Evolutionary conservation across 1,140 invertebrate species (phyloP).

Genomic region (Scaptomyza hsui): DNA sequence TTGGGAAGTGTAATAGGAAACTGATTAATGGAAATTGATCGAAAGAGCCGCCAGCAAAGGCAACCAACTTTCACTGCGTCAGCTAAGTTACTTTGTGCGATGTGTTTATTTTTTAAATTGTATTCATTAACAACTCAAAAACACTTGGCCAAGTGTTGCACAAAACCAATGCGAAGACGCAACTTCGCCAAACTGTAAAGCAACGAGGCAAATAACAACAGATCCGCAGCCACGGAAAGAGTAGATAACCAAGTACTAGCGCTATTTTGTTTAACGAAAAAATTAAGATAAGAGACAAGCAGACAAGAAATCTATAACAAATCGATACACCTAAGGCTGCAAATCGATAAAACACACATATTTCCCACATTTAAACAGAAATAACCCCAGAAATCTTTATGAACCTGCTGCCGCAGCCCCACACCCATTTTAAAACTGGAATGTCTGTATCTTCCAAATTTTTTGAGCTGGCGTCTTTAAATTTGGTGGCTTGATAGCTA

Average conservation of each 20-base stretch:
- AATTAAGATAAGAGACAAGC: slow-evolving; percentile 16
- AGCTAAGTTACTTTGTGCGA: background rate
- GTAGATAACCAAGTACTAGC: slow-evolving; percentile 41
- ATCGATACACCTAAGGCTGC: too few species aligned
- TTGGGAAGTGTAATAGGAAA: slow-evolving; percentile 43
- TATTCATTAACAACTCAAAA: slow-evolving; percentile 63
- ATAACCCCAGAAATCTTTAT: too few species aligned
- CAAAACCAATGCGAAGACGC: slow-evolving; percentile 37
- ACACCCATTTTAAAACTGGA: too few species aligned
- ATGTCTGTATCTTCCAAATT: too few species aligned
- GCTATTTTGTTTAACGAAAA: slow-evolving; percentile 42
- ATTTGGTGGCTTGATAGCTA: too few species aligned
- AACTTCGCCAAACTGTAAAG: slow-evolving; percentile 42
- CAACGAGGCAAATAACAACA: slow-evolving; percentile 33
- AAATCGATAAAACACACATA: too few species aligned
- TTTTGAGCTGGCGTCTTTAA: too few species aligned
- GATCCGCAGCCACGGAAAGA: slow-evolving; percentile 11
- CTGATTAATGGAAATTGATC: slow-evolving; percentile 53
- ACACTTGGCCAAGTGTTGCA: background rate
- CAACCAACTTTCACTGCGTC: slow-evolving; percentile 45
- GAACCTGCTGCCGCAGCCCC: too few species aligned
- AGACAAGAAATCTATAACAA: slow-evolving; percentile 5
- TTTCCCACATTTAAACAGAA: too few species aligned
- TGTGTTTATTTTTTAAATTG: slow-evolving; percentile 57
- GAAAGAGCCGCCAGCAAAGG: slow-evolving; percentile 36